Conservation (phyloP, 1,140 invertebrate genomes). For the Carposina sasakii region DNA sequence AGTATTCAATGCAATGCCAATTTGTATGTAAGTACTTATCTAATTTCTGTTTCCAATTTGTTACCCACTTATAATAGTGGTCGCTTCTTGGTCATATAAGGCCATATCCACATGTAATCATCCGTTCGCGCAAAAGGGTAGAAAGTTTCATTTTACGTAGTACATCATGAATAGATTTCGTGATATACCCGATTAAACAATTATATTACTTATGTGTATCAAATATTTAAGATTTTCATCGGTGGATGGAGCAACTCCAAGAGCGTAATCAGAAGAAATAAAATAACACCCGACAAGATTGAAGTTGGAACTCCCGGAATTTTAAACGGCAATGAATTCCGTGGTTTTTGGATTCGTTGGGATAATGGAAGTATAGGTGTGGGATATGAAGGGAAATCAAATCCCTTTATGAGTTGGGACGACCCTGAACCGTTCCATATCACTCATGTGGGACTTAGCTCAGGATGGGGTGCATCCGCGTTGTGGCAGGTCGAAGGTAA, state of each 20-base stretch:
- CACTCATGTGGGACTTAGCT: conserved; percentile 80
- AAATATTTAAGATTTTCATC: conserved; percentile 76
- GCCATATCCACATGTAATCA: too few relatives aligned
- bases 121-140: too few relatives aligned
- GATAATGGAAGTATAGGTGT: conserved; percentile 74
- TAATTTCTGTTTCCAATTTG: too few relatives aligned
- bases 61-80: too few relatives aligned
- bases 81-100: too few relatives aligned
- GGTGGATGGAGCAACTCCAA: conserved; percentile 84
- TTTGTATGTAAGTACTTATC: too few relatives aligned
- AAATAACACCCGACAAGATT: conserved; percentile 79
- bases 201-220: too few relatives aligned
- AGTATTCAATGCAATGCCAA: too few relatives aligned
- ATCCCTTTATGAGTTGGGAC: conserved; percentile 76
- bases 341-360: conserved; percentile 85
- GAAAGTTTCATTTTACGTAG: too few relatives aligned
- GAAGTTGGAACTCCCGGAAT: conserved; percentile 77
- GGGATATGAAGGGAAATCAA: conserved; percentile 75
- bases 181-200: too few relatives aligned
- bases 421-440: conserved; percentile 77
- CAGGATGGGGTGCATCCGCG: conserved; percentile 83
- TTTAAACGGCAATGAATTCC: conserved; percentile 76
- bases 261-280: conserved; percentile 81
- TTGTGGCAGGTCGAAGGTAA: conserved; percentile 82
- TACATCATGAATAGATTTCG: too few relatives aligned